Percentiles rank a stretch among this genome's conserved stretches.
phyloP scores from a whole-genome alignment of 2,113 vertebrate species.

The Orycteropus afer region DNA sequence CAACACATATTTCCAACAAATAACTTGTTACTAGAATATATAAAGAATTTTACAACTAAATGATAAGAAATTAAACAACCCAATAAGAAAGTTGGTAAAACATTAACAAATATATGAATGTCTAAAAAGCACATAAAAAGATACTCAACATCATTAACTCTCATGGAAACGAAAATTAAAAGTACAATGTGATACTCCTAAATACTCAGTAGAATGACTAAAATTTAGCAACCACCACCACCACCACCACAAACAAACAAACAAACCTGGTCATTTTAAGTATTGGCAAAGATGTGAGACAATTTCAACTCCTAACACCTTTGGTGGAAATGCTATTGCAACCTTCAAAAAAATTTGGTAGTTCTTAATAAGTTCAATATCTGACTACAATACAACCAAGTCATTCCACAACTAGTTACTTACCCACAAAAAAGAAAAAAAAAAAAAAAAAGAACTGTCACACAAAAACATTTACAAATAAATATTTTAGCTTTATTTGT shows the following conservation, averaged over 20 bases:
- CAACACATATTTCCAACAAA: neutral
- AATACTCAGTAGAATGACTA: neutral
- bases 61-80: neutral
- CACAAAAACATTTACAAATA: neutral
- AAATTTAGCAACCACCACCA: neutral
- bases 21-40: neutral
- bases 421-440: neutral
- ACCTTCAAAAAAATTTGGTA: neutral
- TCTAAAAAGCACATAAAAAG: too few species aligned
- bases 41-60: neutral
- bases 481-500: neutral
- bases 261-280: neutral
- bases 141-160: neutral
- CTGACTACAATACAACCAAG: neutral
- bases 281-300: neutral
- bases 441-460: too few species aligned
- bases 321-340: neutral
- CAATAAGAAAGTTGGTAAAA: neutral
- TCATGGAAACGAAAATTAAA: neutral
- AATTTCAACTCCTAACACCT: neutral
- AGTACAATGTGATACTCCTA: neutral
- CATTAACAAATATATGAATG: constrained; percentile 25
- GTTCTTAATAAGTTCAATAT: neutral
- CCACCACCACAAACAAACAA: neutral
- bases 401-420: neutral